Base-by-base conservation (phyloP, 92 coral and sea anemone genomes). In the Epizoanthus illoricatus region DNA sequence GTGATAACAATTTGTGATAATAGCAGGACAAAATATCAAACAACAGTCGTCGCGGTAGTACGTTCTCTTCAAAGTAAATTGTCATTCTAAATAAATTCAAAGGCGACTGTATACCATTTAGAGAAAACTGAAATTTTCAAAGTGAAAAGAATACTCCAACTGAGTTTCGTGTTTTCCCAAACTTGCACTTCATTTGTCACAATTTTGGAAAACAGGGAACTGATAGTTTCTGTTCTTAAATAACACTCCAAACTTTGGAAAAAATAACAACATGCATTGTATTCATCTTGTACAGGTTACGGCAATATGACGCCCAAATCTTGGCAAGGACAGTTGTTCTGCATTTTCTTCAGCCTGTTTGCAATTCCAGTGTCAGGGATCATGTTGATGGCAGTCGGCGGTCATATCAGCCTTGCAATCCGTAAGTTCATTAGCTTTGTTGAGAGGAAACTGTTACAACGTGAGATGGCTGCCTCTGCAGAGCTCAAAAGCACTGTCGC, bases 271-370 rank as follows among this genome's bases (percentile, higher is more conserved):
- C 23, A 59, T 7, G 21, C 64, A 56, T 59, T 81, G 67, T 5
- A 41, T 56, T 74, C 47, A 7, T 28, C 58, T 65, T 71, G 57
- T 86, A 47, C 87, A 95, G 98, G 98, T 33, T 95, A 93, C 70
- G 98, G 98, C n/a, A 92, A 92, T 71, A 85, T 90, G 84, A 90
- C 98, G 4, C 98, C 98, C 74, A 90, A 89, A 24, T 93, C 98
- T 12, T 86, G 93, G 86, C 81, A 86, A 63, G 98, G 98, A 2
- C 98, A 95, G 80, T 63, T 95, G 39, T 93, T 93, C 85, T 93
- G 97, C 58, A 95, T 95, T 62, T 86, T 95, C 87, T 95, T 73
- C 88, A 93, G 97, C 19, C 70, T 95, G 66, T 28, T 95, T 41
- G 93, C 97, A n/a, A 95, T 95, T 64, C 98, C 98, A 54, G 89